These are phyloP conservation scores for Aspidiotus destructor DNA, from an alignment of 2,888 invertebrate species.

Conservation along the genomic window DNA sequence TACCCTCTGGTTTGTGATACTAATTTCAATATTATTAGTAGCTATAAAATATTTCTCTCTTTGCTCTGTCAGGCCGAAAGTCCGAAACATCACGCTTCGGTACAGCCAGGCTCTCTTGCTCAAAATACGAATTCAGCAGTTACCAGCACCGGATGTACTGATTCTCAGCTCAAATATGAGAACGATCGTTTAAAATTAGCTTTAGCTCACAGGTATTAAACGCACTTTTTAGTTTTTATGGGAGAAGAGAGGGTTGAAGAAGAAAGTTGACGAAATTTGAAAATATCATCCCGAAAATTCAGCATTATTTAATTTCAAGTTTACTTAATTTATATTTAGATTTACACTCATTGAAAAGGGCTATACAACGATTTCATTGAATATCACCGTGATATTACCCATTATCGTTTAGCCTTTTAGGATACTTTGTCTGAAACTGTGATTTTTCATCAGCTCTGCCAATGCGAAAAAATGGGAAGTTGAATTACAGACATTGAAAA, in stretches of 20 bases:
- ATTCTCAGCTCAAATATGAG: constrained; percentile 91
- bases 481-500: constrained; percentile 88
- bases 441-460: constrained; percentile 61
- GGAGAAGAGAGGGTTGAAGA: too few species aligned
- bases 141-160: constrained; percentile 44
- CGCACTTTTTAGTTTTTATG: too few species aligned
- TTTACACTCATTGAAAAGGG: too few species aligned
- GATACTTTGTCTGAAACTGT: constrained; percentile 40
- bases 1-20: not conserved
- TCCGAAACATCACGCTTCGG: constrained; percentile 51
- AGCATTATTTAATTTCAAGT: too few species aligned
- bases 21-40: too few species aligned
- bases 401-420: not conserved
- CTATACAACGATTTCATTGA: too few species aligned
- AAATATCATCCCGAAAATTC: too few species aligned
- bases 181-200: constrained; percentile 93
- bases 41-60: not conserved
- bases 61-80: constrained; percentile 46
- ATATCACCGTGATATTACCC: not conserved
- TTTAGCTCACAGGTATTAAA: constrained; percentile 78
- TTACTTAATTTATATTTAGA: too few species aligned
- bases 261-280: too few species aligned
- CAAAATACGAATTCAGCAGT: constrained; percentile 39
- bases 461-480: constrained; percentile 99
- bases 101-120: not conserved